Evolutionary conservation across 2,888 invertebrate genomes (phyloP).

Genomic region (Xestia c-nigrum): DNA sequence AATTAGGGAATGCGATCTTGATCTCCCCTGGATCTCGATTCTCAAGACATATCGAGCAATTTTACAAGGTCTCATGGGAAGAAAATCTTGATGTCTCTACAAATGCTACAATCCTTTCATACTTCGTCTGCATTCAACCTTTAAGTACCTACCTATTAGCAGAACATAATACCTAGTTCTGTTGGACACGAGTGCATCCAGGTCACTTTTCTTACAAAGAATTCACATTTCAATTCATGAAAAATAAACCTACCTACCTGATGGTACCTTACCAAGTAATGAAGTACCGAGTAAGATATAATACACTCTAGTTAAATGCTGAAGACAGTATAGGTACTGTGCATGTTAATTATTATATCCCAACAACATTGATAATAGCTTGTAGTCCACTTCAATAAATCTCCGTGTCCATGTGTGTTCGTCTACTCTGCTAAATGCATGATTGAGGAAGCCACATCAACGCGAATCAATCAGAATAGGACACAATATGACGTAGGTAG

Average conservation of each 20-base stretch:
- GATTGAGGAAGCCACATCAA: slow-evolving; percentile 51
- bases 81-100: not conserved
- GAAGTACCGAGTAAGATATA: not conserved
- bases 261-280: no score
- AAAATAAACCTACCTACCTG: no score
- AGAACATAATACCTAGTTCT: no score
- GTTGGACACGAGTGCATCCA: no score
- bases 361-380: not conserved
- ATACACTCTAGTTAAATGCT: not conserved
- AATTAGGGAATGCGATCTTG: not conserved
- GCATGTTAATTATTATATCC: not conserved
- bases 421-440: slow-evolving; percentile 22
- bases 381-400: slow-evolving; percentile 5
- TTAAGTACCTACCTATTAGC: no score
- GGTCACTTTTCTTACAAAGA: no score
- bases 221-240: no score
- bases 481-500: slow-evolving; percentile 1
- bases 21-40: not conserved
- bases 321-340: no score
- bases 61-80: not conserved
- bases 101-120: not conserved
- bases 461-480: slow-evolving; percentile 52
- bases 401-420: not conserved
- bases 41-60: not conserved
- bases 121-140: no score